These are phyloP conservation scores for Chrysolina oricalcia DNA, from an alignment of 2,888 invertebrate species.

Conservation along the genomic window DNA sequence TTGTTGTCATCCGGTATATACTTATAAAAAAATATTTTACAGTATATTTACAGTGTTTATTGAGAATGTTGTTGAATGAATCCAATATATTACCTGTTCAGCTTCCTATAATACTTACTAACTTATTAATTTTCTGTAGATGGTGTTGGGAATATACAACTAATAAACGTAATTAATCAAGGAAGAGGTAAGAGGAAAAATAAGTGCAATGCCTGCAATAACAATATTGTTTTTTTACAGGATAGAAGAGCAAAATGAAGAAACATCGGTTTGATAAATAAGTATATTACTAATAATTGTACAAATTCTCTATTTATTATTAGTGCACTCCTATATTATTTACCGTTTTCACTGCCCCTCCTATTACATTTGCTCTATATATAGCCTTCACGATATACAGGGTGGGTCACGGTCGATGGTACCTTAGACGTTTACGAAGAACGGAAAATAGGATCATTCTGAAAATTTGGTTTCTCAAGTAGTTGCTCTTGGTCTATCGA, in stretches of 20 bases:
- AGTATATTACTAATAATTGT: conserved; percentile 49
- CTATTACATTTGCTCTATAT: not conserved
- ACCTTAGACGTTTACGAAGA: too few relatives aligned
- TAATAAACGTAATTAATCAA: conserved; percentile 60
- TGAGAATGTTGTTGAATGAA: too few relatives aligned
- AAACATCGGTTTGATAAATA: conserved; percentile 66
- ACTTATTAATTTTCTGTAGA: conserved; percentile 60
- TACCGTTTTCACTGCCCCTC: conserved; percentile 15
- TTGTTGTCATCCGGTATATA: too few relatives aligned
- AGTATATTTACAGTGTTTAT: too few relatives aligned
- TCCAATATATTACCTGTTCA: too few relatives aligned
- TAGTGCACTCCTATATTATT: conserved; percentile 40
- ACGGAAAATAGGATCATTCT: too few relatives aligned
- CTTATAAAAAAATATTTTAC: too few relatives aligned
- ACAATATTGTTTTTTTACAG: conserved; percentile 56
- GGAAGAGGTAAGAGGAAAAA: conserved; percentile 26
- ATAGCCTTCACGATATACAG: conserved; percentile 2
- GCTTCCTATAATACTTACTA: conserved; percentile 29
- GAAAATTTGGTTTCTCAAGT: too few relatives aligned
- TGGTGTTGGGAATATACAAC: conserved; percentile 72
- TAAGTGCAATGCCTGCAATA: not conserved
- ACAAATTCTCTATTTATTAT: conserved; percentile 50
- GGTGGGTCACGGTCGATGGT: too few relatives aligned
- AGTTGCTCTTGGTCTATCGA: too few relatives aligned
- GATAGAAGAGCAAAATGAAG: conserved; percentile 67